Evolutionary conservation across 2,888 invertebrate genomes (phyloP).

Genomic region (Papilio gigon): DNA sequence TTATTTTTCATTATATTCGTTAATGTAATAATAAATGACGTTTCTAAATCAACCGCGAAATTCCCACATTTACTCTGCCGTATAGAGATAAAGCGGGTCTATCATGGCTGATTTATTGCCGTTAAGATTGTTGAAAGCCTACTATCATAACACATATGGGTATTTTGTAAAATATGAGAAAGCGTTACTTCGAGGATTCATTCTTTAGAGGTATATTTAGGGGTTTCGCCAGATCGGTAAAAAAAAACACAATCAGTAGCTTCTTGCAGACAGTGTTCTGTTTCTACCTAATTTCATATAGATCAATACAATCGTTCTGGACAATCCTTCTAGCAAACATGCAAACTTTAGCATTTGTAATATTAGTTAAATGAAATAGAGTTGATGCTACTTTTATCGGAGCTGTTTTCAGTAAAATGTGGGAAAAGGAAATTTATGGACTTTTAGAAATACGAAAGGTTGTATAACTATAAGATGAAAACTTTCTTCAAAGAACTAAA

Average conservation of each 20-base stretch:
- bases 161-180: not conserved
- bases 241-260: too few relatives aligned
- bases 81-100: not conserved
- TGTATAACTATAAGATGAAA: constrained; percentile 1
- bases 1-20: not conserved
- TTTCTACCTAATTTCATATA: too few relatives aligned
- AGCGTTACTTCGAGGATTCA: not conserved
- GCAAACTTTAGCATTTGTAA: too few relatives aligned
- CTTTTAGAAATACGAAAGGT: constrained; percentile 6
- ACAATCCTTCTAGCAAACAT: too few relatives aligned
- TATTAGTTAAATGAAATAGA: too few relatives aligned
- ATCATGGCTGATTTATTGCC: constrained; percentile 2
- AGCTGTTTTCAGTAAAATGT: too few relatives aligned
- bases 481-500: constrained; percentile 4
- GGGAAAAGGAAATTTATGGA: not conserved
- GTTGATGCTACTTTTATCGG: too few relatives aligned
- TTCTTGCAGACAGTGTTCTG: too few relatives aligned
- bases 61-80: not conserved
- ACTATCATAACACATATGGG: not conserved
- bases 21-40: not conserved
- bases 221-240: too few relatives aligned
- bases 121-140: not conserved
- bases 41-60: not conserved
- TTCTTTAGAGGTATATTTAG: too few relatives aligned
- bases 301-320: too few relatives aligned